Conservation (phyloP, 2,113 vertebrate genomes). For the Tretioscincus oriximinensis region DNA sequence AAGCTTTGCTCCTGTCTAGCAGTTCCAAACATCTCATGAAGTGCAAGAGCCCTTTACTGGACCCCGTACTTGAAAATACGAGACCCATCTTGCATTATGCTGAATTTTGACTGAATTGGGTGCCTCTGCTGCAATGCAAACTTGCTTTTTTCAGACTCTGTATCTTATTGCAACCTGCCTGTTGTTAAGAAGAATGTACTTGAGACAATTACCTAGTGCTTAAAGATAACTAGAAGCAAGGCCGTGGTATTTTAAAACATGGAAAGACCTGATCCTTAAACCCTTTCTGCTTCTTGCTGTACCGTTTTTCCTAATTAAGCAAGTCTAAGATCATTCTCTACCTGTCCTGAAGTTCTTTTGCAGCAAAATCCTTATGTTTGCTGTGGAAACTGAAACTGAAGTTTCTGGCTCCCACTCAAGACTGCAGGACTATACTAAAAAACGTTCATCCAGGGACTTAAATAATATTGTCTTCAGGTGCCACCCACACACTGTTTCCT, state of each 20-base stretch:
- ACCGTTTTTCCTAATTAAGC: neutral
- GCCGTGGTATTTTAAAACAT: neutral
- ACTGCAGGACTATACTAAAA: constrained; percentile 6
- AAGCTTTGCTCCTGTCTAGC: neutral
- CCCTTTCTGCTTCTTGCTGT: neutral
- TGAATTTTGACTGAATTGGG: neutral
- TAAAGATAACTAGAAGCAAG: neutral
- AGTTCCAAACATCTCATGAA: neutral
- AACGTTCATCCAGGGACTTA: neutral
- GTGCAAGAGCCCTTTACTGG: neutral
- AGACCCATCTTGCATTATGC: neutral
- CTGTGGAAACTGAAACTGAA: neutral
- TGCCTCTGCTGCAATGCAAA: neutral
- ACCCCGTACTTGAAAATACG: neutral
- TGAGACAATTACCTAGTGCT: neutral
- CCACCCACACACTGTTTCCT: no score
- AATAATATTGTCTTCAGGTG: neutral
- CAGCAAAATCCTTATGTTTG: neutral
- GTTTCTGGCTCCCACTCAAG: neutral
- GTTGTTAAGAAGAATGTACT: neutral
- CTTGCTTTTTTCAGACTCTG: neutral
- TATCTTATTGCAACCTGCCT: neutral
- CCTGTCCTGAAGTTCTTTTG: neutral
- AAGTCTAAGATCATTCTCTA: neutral
- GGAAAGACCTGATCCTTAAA: neutral